Conservation (phyloP, 2,113 vertebrate species). For the Pteropus alecto region DNA sequence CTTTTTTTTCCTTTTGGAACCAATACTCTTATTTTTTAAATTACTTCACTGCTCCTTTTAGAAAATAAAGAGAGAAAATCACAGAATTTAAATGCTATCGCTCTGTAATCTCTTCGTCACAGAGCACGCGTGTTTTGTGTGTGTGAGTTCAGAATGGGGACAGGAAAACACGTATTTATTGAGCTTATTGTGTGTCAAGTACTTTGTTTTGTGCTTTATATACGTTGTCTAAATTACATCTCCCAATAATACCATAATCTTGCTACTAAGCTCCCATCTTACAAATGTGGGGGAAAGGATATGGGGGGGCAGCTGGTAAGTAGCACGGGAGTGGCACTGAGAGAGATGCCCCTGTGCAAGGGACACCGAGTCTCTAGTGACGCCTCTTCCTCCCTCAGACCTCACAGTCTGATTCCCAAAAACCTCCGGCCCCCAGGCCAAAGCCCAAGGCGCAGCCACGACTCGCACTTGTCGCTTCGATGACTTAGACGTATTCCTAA, state of each 20-base stretch:
- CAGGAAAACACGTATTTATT: neutral
- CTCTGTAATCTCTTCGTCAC: neutral
- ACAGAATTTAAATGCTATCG: neutral
- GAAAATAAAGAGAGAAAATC: neutral
- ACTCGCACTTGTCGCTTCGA: neutral
- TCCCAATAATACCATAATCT: neutral
- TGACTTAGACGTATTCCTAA: neutral
- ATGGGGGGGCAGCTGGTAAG: rapidly evolving
- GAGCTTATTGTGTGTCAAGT: neutral
- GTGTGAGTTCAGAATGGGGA: neutral
- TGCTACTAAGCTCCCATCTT: neutral
- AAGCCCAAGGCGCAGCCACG: neutral
- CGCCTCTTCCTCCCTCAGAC: neutral
- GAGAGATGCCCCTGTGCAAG: no score
- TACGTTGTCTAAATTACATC: neutral
- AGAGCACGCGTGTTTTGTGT: neutral
- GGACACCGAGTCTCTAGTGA: neutral
- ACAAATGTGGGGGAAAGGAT: neutral
- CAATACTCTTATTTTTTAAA: neutral
- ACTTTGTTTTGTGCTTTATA: neutral
- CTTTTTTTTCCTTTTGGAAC: neutral
- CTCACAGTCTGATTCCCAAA: neutral
- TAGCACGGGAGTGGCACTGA: rapidly evolving
- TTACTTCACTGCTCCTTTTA: neutral
- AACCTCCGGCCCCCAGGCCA: neutral